Base-by-base conservation (phyloP, 2,113 vertebrate species). In the Oostethus manadensis region DNA sequence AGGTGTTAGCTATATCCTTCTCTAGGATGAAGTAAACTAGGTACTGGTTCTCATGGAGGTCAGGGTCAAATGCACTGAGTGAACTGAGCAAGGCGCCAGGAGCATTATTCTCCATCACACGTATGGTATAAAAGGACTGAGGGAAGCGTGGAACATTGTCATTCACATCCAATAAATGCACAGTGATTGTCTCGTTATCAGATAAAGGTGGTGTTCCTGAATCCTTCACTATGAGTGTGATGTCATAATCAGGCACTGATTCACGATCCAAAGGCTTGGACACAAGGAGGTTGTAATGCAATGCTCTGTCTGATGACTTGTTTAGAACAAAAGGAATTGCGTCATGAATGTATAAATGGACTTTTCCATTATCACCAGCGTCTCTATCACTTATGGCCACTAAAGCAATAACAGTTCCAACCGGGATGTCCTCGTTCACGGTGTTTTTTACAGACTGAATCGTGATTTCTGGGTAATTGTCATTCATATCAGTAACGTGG, bases 401-500 rank as follows among this genome's bases (percentile, higher is more conserved):
- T 0, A 92, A 69, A 0, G 87, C 83, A 13, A 89, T 77, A 8
- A 85, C 78, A 0, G 77, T 88, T 21, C 64, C 62, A 0, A 51
- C 6, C 0, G 61, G 49, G 0, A 81, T 68, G 1, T 88, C 82
- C 75, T 92, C 90, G 0, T 79, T 84, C 0, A 92, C 55, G 3
- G 81, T 71, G 23, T 51, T 88, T 10, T 26, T 84, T 55, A 90
- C 60, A 0, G 88, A 91, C 11, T 89, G 89, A 6, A 91, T 57
- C 0, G 68, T 84, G 10, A 92, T 63, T 61, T 89, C 80, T 0
- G 88, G 88, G 6, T 71, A 48, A 4, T 90, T 92, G 33, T 93
- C 89, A 0, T 92, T 92, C 61, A 87, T 66, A 15, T 92, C 92
- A 1, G 73, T 40, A 1, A 91, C 87, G 4, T 77, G 43, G 29